phyloP scores from a whole-genome alignment of 2,888 invertebrate species.

The Tyria jacobaeae region DNA sequence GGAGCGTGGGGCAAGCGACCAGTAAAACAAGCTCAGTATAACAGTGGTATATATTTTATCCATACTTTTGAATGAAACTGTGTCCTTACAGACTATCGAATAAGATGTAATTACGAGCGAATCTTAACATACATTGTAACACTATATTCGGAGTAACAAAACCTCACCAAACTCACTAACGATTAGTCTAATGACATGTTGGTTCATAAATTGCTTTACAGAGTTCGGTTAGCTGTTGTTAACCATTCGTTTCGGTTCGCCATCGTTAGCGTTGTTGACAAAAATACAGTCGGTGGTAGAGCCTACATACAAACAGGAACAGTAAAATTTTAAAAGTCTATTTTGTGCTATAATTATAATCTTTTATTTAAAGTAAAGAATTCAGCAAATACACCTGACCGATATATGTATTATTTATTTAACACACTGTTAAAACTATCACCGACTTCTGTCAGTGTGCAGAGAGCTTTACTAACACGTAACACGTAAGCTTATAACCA shows the following conservation, averaged over 20 bases:
- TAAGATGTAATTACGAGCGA: too few species aligned
- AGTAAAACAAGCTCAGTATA: slow-evolving; percentile 73
- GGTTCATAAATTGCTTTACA: neutral
- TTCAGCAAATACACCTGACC: neutral
- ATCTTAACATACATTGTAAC: too few species aligned
- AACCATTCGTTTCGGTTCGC: neutral
- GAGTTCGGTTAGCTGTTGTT: neutral
- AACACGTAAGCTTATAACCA: neutral
- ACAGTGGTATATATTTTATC: slow-evolving; percentile 65
- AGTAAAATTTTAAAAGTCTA: too few species aligned
- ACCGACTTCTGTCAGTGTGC: neutral
- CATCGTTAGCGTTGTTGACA: neutral
- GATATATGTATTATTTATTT: neutral
- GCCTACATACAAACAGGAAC: neutral
- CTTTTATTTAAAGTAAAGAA: neutral
- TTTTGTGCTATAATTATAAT: too few species aligned
- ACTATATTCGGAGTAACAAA: neutral
- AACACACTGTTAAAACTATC: too few species aligned
- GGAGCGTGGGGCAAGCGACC: slow-evolving; percentile 92
- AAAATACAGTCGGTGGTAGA: neutral
- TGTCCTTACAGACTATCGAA: neutral
- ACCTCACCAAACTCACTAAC: too few species aligned
- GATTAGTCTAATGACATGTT: neutral
- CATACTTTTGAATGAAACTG: neutral
- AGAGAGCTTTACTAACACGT: neutral